A percentile compares a stretch with the other conserved stretches of the same genome.
Evolutionary conservation across 2,888 invertebrate species (phyloP).

Genomic region (Aethes cnicana): DNA sequence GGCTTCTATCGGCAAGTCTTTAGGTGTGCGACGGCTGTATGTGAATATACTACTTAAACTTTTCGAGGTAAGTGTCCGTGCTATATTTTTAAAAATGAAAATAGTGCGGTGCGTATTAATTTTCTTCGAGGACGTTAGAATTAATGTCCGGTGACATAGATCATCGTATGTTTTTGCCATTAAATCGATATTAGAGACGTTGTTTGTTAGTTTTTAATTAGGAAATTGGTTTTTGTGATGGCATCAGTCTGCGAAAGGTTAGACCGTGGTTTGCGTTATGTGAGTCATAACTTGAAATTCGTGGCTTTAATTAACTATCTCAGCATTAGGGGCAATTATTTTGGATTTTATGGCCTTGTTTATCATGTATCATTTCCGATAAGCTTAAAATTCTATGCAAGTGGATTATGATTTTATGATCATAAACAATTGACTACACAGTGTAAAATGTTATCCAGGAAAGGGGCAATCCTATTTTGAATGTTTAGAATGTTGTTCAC

Average conservation of each 20-base stretch:
- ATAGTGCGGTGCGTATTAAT: conserved; percentile 23
- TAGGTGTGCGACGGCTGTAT: conserved; percentile 94
- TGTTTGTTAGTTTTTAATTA: background rate
- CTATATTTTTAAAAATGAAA: conserved; percentile 16
- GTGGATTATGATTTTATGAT: no score
- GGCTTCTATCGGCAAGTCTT: conserved; percentile 95
- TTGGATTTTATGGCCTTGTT: conserved; percentile 1
- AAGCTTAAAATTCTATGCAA: background rate
- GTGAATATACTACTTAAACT: conserved; percentile 92
- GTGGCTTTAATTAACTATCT: conserved; percentile 9
- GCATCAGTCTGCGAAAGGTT: conserved; percentile 22
- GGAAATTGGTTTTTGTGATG: background rate
- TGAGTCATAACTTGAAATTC: conserved; percentile 18
- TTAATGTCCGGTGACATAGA: conserved; percentile 12
- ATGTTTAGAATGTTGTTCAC: no score
- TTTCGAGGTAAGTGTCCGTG: conserved; percentile 90
- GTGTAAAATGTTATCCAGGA: no score
- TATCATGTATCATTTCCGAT: conserved; percentile 19
- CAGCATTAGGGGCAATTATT: background rate
- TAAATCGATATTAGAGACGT: conserved; percentile 4
- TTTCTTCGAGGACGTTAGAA: conserved; percentile 22
- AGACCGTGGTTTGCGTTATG: conserved; percentile 7
- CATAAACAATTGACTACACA: no score
- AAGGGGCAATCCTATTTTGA: no score
- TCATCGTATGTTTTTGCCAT: conserved; percentile 20